These are phyloP conservation scores for Sorex maritimensis DNA, from an alignment of 2,797 vertebrate genomes.

Conservation along the genomic window DNA sequence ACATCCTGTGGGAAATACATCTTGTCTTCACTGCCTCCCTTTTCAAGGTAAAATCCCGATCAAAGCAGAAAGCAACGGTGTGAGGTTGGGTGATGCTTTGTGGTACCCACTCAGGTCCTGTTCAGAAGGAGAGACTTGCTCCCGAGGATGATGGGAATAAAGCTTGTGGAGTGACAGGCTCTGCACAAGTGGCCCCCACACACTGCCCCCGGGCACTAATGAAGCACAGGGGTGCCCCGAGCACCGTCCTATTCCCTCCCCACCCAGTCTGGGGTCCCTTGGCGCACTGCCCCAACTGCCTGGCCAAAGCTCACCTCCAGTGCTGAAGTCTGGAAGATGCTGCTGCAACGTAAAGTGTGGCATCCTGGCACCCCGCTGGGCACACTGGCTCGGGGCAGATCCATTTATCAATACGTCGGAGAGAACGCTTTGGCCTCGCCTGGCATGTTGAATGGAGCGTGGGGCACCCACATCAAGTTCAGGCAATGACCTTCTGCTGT, in stretches of 20 bases:
- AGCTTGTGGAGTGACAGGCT: background rate
- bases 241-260: background rate
- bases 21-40: background rate
- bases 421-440: background rate
- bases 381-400: conserved; percentile 36
- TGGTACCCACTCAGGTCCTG: background rate
- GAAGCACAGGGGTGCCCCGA: background rate
- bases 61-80: background rate
- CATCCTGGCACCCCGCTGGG: conserved; percentile 57
- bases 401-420: conserved; percentile 72
- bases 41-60: background rate
- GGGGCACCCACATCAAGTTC: conserved; percentile 17
- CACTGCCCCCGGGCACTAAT: background rate
- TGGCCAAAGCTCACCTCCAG: conserved; percentile 11
- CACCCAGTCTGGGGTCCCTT: background rate
- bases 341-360: conserved; percentile 65
- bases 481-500: conserved; percentile 71
- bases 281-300: conserved; percentile 34
- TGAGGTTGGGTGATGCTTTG: background rate
- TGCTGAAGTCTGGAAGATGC: conserved; percentile 56
- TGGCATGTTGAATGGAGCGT: conserved; percentile 52
- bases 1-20: background rate
- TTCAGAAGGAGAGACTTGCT: background rate
- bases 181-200: background rate
- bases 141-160: background rate